A percentile compares a stretch with the other conserved stretches of the same genome.
Conservation (phyloP, 2,113 vertebrate genomes). For the Alligator mississippiensis region DNA sequence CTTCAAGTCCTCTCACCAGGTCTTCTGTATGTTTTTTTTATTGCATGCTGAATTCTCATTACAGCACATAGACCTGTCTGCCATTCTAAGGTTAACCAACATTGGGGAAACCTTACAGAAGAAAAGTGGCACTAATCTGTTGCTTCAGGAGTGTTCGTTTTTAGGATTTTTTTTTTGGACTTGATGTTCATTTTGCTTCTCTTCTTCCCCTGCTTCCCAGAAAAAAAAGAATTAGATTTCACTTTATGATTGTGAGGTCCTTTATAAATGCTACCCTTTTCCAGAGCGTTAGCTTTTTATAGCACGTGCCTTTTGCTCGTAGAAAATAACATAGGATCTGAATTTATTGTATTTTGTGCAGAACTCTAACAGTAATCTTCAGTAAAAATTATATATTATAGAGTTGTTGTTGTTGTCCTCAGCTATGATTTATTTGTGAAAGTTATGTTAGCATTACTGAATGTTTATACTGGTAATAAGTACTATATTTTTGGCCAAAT, state of each 20-base stretch:
- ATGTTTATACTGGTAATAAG: not conserved
- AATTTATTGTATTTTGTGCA: not conserved
- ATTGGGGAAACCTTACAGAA: not conserved
- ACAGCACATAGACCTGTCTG: not conserved
- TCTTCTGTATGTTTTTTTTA: not conserved
- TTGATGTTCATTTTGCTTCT: not conserved
- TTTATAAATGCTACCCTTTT: not conserved
- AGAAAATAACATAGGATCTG: not conserved
- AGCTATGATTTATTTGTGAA: slow-evolving; percentile 52
- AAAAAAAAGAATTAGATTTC: not conserved
- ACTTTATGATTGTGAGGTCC: not conserved
- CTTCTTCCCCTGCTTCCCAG: not conserved
- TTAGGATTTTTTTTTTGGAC: not conserved
- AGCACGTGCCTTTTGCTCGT: not conserved
- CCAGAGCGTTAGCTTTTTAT: not conserved
- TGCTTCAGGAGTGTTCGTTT: not conserved
- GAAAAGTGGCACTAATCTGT: not conserved
- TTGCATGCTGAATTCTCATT: not conserved
- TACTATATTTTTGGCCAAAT: not conserved
- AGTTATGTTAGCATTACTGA: slow-evolving; percentile 12
- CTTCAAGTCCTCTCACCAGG: not conserved
- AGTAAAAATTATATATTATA: slow-evolving; percentile 7
- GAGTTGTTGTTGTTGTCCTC: slow-evolving; percentile 35
- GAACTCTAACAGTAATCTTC: not conserved
- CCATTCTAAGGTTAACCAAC: not conserved